phyloP scores from a whole-genome alignment of 2,113 vertebrate genomes.

The Paramormyrops kingsleyae region DNA sequence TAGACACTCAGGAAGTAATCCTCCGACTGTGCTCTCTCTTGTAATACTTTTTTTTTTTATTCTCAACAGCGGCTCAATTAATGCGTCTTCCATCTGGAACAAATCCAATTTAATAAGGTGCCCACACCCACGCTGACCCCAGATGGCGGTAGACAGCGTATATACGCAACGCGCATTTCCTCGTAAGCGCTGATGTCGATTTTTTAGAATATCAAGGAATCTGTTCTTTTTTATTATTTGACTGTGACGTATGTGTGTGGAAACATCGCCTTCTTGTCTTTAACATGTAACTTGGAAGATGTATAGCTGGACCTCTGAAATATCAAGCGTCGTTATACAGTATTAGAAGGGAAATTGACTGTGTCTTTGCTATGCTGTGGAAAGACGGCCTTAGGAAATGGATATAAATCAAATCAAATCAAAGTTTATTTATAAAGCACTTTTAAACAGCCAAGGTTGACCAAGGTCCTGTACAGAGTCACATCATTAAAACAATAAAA shows the following conservation, averaged over 20 bases:
- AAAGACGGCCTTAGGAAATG: background rate
- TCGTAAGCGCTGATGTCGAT: constrained; percentile 25
- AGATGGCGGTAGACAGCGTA: constrained; percentile 27
- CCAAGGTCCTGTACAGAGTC: no score
- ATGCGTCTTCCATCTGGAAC: constrained; percentile 45
- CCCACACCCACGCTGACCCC: constrained; percentile 48
- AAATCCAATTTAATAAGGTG: constrained; percentile 57
- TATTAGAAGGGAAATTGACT: background rate
- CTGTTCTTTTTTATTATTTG: background rate
- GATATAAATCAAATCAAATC: background rate
- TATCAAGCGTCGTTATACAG: background rate
- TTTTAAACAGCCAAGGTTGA: no score
- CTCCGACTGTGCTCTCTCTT: constrained; percentile 28
- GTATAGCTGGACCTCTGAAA: background rate
- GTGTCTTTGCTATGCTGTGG: background rate
- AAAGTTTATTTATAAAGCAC: no score
- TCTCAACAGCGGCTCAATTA: constrained; percentile 55
- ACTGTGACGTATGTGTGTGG: background rate
- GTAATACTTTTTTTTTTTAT: constrained; percentile 37
- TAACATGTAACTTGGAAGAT: constrained; percentile 11
- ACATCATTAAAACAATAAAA: no score
- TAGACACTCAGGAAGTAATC: background rate
- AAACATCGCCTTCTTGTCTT: background rate
- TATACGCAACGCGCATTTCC: constrained; percentile 21
- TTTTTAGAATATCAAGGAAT: background rate